Base-by-base conservation (phyloP, 1,140 invertebrate species). In the Drosophila mauritiana region DNA sequence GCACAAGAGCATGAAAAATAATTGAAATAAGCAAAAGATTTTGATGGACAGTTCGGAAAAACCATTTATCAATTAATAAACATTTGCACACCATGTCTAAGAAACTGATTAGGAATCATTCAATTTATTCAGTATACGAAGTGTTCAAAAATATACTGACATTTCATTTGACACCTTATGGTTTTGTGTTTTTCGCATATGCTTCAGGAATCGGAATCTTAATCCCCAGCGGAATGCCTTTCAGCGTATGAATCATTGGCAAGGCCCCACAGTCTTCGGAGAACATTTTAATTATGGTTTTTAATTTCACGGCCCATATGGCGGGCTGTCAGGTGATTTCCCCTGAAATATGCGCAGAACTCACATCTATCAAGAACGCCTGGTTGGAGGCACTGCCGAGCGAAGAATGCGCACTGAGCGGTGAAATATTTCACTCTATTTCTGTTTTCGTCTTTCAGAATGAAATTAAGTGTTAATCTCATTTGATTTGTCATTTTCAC, bases 401-500 rank as follows among this genome's bases (percentile, higher is more conserved):
- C 36, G 69, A 22, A 6, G 48, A 59, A 27, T 49, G 57, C 13
- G 58, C 45, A 63, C 36, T 17, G 72, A 57, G 64, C 65, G 36
- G 43, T 72, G 68, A 70, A 72, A 72, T 72, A 70, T 70, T 70
- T 70, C 52, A 65, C 54, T 62, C 63, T 63, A 62, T 67, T 67
- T 78, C 49, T 54, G 68, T 74, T 52, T 73, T 78, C 65, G 73
- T 81, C 80, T 86, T 67, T 57, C 42, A 52, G 73, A 73, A 73
- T 12, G 52, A 88, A 86, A 88, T 88, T 88, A 79, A 76, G 82
- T 88, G 82, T 82, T 88, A 86, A 86, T 86, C 82, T 79, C 58
- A 86, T 86, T 82, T 86, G 82, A 86, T 88, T 86, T 86, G 83
- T 86, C 83, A 83, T 83, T 88, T 79, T 86, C 82, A 83, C 75